phyloP scores from a whole-genome alignment of 2,797 vertebrate genomes.

The Rhinatrema bivittatum region DNA sequence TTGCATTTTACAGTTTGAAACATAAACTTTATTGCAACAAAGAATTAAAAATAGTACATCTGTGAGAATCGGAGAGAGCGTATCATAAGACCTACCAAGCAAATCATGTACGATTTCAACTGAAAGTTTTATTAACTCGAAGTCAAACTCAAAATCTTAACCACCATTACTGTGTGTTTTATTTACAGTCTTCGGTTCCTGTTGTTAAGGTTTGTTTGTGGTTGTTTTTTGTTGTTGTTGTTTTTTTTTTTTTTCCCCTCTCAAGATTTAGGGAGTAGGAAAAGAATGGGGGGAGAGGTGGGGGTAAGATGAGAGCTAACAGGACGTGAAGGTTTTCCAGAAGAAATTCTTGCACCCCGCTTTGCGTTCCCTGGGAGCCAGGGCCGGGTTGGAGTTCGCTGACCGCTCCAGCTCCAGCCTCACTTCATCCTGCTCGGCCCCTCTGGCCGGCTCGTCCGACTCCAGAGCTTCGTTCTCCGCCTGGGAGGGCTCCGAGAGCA shows the following conservation, averaged over 20 bases:
- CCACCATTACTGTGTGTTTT: constrained; percentile 61
- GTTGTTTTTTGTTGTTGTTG: too few relatives aligned
- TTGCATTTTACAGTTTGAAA: constrained; percentile 55
- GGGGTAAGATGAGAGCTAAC: constrained; percentile 58
- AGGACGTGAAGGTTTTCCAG: constrained; percentile 98
- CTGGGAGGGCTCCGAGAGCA: constrained; percentile 85
- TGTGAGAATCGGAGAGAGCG: constrained; percentile 29
- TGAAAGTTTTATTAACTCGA: constrained; percentile 55
- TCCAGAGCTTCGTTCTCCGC: constrained; percentile 86
- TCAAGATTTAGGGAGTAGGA: constrained; percentile 14
- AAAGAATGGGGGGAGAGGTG: constrained; percentile 13
- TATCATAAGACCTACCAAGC: constrained; percentile 35
- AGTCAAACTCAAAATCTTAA: constrained; percentile 44
- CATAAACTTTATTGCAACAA: constrained; percentile 74
- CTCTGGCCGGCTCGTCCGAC: constrained; percentile 68
- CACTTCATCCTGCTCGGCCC: constrained; percentile 71
- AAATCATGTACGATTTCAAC: constrained; percentile 57
- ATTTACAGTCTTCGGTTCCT: constrained; percentile 65
- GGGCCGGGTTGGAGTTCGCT: constrained; percentile 68
- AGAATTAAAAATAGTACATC: constrained; percentile 72
- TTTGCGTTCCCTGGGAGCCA: constrained; percentile 90
- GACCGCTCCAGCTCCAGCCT: constrained; percentile 80
- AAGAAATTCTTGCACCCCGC: constrained; percentile 98
- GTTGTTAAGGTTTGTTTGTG: constrained; percentile 46
- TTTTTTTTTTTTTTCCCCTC: too few relatives aligned